A percentile compares a stretch with the other conserved stretches of the same genome.
Conservation (phyloP, 2,113 vertebrate genomes). For the Muntiacus reevesi region DNA sequence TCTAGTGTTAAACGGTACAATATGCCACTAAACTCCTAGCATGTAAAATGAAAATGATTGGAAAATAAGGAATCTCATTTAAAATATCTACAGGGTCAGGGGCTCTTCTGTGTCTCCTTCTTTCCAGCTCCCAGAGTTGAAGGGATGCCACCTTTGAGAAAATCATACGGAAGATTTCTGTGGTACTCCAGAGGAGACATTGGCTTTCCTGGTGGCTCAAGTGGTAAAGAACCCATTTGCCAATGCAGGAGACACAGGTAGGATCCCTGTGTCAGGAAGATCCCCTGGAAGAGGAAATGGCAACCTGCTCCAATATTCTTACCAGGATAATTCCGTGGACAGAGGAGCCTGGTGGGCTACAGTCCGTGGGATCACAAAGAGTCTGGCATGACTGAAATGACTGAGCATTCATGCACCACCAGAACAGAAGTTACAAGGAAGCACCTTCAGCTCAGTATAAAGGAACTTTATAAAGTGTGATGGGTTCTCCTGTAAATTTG, state of each 20-base stretch:
- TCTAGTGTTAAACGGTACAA: background rate
- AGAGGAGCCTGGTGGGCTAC: background rate
- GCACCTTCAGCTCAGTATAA: background rate
- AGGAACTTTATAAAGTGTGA: background rate
- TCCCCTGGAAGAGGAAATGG: background rate
- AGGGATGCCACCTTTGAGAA: background rate
- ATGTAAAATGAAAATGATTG: background rate
- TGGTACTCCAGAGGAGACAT: background rate
- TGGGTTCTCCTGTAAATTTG: background rate
- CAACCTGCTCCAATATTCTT: background rate
- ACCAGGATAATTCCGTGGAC: background rate
- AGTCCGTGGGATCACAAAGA: background rate
- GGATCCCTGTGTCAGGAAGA: background rate
- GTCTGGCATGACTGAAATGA: background rate
- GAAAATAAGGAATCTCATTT: constrained; percentile 32
- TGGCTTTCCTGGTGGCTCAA: background rate
- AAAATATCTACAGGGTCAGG: background rate
- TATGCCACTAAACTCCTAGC: background rate
- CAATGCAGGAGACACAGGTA: background rate
- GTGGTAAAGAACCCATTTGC: background rate
- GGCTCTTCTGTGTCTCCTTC: background rate
- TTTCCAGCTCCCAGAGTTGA: background rate
- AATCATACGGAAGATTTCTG: background rate
- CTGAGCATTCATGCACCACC: background rate
- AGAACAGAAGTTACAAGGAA: background rate